phyloP scores from a whole-genome alignment of 2,113 vertebrate species.

The Bettongia penicillata region DNA sequence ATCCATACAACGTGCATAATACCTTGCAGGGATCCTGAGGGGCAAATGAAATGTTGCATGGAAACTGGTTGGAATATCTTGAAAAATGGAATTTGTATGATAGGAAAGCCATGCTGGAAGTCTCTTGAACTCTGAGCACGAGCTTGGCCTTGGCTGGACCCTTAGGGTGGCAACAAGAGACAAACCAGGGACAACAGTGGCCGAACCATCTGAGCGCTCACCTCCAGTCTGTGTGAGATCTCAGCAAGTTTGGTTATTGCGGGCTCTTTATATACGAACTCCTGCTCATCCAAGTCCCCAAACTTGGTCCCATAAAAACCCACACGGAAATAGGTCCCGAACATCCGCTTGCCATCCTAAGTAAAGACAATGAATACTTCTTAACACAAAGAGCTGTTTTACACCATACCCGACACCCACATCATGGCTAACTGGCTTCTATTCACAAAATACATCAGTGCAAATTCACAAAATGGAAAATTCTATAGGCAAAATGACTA shows the following conservation, averaged over 20 bases:
- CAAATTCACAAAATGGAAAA: constrained; percentile 40
- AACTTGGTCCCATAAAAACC: constrained; percentile 98
- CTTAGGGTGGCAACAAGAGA: background rate
- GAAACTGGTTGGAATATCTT: constrained; percentile 36
- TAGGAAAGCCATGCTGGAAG: constrained; percentile 19
- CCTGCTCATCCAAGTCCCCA: constrained; percentile 98
- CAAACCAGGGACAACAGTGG: constrained; percentile 3
- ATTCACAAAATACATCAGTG: background rate
- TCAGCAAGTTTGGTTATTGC: constrained; percentile 98
- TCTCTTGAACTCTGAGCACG: background rate
- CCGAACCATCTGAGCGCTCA: constrained; percentile 75
- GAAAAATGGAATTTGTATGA: constrained; percentile 2
- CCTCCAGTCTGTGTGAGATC: constrained; percentile 98
- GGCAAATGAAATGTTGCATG: background rate
- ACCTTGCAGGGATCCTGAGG: constrained; percentile 36
- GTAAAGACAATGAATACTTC: constrained; percentile 78
- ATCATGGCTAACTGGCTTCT: background rate
- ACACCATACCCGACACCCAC: background rate
- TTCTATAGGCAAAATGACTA: constrained; percentile 39
- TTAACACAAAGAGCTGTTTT: constrained; percentile 58
- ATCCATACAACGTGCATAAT: constrained; percentile 13
- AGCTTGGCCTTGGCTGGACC: background rate
- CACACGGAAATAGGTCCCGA: constrained; percentile 98
- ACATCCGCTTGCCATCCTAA: constrained; percentile 98
- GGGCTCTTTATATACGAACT: constrained; percentile 99